Conservation (phyloP, 1,140 invertebrate genomes). For the Cepaea nemoralis region DNA sequence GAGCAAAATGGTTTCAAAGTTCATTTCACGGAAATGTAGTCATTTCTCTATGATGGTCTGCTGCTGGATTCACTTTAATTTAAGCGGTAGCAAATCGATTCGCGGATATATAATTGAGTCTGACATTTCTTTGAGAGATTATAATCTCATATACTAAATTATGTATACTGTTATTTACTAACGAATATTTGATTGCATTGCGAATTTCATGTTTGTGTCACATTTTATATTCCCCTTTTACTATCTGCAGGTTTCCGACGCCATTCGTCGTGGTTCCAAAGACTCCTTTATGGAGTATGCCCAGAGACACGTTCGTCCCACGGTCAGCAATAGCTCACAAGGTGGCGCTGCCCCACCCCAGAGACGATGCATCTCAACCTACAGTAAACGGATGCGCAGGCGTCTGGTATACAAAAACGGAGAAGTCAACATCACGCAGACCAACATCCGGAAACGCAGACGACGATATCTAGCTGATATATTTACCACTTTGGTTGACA, state of each 20-base stretch:
- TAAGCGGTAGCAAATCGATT: too few species aligned
- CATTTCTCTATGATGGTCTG: too few species aligned
- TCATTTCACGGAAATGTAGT: too few species aligned
- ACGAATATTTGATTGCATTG: too few species aligned
- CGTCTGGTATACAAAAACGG: conserved; percentile 90
- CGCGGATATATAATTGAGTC: too few species aligned
- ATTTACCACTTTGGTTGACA: conserved; percentile 83
- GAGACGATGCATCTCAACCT: conserved; percentile 44
- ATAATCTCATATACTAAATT: too few species aligned
- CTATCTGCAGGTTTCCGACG: conserved; percentile 12
- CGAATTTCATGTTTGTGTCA: too few species aligned
- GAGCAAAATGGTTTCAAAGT: too few species aligned
- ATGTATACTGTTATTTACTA: too few species aligned
- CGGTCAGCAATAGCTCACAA: conserved; percentile 28
- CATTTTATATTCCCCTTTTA: too few species aligned
- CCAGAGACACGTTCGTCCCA: conserved; percentile 48
- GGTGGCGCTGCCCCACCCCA: conserved; percentile 44
- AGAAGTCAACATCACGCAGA: conserved; percentile 92
- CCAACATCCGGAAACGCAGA: conserved; percentile 88
- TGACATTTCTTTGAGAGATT: too few species aligned
- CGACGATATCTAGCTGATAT: conserved; percentile 89
- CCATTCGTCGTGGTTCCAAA: conserved; percentile 47
- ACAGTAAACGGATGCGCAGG: conserved; percentile 67
- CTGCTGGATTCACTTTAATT: too few species aligned
- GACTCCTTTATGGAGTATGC: conserved; percentile 68